A percentile compares a stretch with the other conserved stretches of the same genome.
phyloP scores from a whole-genome alignment of 2,888 invertebrate species.

The Anticlea derivata region DNA sequence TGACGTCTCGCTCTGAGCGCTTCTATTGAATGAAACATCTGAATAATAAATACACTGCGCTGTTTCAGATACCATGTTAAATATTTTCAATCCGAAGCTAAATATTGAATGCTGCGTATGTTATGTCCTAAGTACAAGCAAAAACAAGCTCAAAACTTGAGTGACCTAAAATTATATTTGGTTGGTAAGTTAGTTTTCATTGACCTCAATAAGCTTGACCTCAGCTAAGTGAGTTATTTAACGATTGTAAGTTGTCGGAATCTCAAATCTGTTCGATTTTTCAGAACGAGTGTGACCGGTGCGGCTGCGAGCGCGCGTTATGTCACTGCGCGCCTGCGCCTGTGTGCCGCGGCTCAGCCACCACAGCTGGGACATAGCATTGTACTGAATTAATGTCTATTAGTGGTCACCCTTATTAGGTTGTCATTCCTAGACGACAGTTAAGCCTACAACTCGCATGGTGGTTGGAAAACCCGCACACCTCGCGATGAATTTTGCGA shows the following conservation, averaged over 20 bases:
- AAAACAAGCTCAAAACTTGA: not conserved
- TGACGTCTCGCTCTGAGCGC: too few relatives aligned
- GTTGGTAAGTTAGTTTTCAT: not conserved
- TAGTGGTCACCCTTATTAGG: too few relatives aligned
- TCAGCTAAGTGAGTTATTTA: not conserved
- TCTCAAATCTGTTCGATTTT: slow-evolving; percentile 5
- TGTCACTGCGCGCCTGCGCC: slow-evolving; percentile 13
- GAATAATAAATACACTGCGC: too few relatives aligned
- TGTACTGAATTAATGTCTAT: too few relatives aligned
- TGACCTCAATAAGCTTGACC: slow-evolving; percentile 6
- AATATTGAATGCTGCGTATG: not conserved
- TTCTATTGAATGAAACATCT: too few relatives aligned
- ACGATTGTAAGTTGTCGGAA: not conserved
- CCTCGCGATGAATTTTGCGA: too few relatives aligned
- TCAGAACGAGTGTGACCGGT: slow-evolving; percentile 16
- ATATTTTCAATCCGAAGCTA: too few relatives aligned
- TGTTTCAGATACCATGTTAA: too few relatives aligned
- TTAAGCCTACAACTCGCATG: too few relatives aligned
- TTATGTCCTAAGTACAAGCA: not conserved
- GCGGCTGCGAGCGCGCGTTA: slow-evolving; percentile 12
- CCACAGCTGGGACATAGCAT: too few relatives aligned
- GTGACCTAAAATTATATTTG: not conserved
- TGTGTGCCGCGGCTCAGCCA: not conserved
- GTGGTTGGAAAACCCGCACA: too few relatives aligned
- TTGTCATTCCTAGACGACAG: too few relatives aligned